Conservation (phyloP, 2,888 invertebrate species). For the Cheilosia grossa region DNA sequence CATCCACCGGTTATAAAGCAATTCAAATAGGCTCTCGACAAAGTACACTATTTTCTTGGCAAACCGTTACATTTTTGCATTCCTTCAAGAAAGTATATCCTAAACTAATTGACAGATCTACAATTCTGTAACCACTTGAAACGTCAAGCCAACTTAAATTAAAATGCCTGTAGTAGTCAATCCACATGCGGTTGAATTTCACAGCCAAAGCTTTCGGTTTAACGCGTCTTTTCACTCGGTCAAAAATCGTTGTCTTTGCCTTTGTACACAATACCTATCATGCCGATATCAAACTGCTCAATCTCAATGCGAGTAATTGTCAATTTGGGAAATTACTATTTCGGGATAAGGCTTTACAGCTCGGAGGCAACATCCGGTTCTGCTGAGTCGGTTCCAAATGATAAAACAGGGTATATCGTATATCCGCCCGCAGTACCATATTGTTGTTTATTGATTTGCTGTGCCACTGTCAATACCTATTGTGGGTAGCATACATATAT, state of each 20-base stretch:
- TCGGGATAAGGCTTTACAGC: constrained; percentile 28
- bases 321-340: constrained; percentile 58
- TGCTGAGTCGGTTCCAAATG: constrained; percentile 58
- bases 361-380: neutral
- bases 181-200: neutral
- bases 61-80: too few relatives aligned
- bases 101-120: too few relatives aligned
- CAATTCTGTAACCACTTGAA: too few relatives aligned
- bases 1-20: too few relatives aligned
- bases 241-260: neutral
- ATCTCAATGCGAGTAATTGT: constrained; percentile 56
- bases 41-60: too few relatives aligned
- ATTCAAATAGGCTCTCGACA: too few relatives aligned
- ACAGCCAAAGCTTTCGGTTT: neutral
- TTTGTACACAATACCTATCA: neutral
- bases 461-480: constrained; percentile 19
- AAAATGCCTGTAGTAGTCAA: too few relatives aligned
- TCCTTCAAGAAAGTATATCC: too few relatives aligned
- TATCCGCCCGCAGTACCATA: constrained; percentile 20
- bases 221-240: neutral
- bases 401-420: constrained; percentile 31
- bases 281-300: constrained; percentile 40
- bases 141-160: too few relatives aligned
- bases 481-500: constrained; percentile 8
- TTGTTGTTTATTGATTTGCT: constrained; percentile 58